Evolutionary conservation across 2,797 vertebrate genomes (phyloP), one percentile per base, ranked within the genome.

Genomic region (Tokudaia muenninki): DNA sequence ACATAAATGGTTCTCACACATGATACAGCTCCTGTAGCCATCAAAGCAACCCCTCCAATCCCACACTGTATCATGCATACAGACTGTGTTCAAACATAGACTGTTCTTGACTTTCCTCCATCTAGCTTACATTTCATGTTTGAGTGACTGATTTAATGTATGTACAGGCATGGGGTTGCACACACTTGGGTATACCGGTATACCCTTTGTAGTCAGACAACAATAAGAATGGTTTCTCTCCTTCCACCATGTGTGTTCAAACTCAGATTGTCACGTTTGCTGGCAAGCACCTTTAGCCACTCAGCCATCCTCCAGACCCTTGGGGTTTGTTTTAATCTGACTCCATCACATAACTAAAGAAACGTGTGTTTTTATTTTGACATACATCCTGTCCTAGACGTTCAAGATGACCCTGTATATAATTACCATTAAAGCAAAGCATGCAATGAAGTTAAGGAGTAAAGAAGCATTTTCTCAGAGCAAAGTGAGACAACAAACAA

Each of bases 401-500:
- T 47, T 37, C 86, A 94, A 92, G 75, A 61, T 50, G 70, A 52
- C 26, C 31, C 11, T 92, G 8, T 41, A 63, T 70, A 93, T 70
- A 72, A 44, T 87, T 82, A 91, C 24, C 22, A 82, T 57, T 94
- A 93, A 88, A 70, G 29, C 50, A 41, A 97, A 94, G 86, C 22
- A 97, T 70, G 96, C 87, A 81, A 44, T 59, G 31, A 24, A 57
- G 82, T 8, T 55, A 80, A 55, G 21, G 24, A 94, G 13, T 94
- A 83, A 95, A 94, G 80, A 96, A 78, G 41, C 90, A 8, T 87
- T 92, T 57, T 93, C 55, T 90, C 29, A 41, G 34, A 91, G 11
- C 70, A 92, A 94, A 92, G 55, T 8, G 12, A 95, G 75, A 91
- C 59, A 97, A 22, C 29, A 34, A 94, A 95, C 44, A 95, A 83